Evolutionary conservation across 1,140 invertebrate genomes (phyloP), one percentile per base, ranked within the genome.

Genomic region (Diachasma alloeum): DNA sequence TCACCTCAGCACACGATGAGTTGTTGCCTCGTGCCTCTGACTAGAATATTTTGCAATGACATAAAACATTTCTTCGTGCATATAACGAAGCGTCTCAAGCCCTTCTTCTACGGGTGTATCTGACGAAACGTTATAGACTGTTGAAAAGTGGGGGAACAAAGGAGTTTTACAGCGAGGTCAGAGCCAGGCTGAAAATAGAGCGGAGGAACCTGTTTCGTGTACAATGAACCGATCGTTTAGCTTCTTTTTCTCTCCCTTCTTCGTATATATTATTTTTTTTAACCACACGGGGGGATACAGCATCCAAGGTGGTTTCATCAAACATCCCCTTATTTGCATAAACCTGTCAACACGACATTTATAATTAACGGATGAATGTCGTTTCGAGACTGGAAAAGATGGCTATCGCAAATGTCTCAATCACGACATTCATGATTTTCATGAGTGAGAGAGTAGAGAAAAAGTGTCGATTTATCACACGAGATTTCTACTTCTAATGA

Each of bases 311-410:
- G 19, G 39, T 63, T 68, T 75, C 37, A 68, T 26, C 37, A 68
- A 74, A 39, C 37, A 67, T 75, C 36, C 48, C 31, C 56, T 44
- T 68, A 75, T 75, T 75, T 75, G 73, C 73, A 75, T 75, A 75
- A 75, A 75, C 63, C 63, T 48, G 63, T 75, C 73, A 75, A 26
- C 72, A 37, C 53, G 24, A 56, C 56, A 59, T 72, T 63, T 66
- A 63, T 66, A 74, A 74, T 74, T 74, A 63, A 56, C 59, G 37
- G 56, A 74, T 74, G 42, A 74, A 39, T 74, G 56, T 74, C 56
- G 9, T 42, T 22, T 19, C 26, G 2, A 9, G 37, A 26, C 19
- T 48, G 24, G 15, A 9, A n/a, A n/a, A 17, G 11, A 74, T 44
- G 17, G 10, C 39, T 66, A 66, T 66, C 56, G 37, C 17, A 39